Base-by-base conservation (phyloP, 2,797 vertebrate species). In the Cirrhinus mrigala region DNA sequence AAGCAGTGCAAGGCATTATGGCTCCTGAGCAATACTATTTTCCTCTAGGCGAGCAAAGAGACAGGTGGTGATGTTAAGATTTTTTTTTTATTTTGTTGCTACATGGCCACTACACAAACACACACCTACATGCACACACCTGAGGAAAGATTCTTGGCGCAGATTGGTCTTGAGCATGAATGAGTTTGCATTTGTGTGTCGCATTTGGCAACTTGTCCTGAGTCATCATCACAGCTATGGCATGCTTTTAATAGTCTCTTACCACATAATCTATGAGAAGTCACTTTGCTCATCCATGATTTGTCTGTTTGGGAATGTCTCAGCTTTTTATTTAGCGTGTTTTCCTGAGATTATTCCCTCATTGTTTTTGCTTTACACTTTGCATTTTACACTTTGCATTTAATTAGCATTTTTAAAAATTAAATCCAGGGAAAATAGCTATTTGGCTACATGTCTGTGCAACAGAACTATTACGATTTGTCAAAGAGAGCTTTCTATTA, bases 41-140 rank as follows among this genome's bases (percentile, higher is more conserved):
- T 79, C 18, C 18, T 33, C 20, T 37, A 22, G 46, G 24, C 2
- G 2, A 86, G 82, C 64, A 50, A 4, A 87, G 85, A 85, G 58
- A 83, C 58, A 82, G 52, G 22, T 87, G 83, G 70, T 85, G 68
- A 70, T 71, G 75, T 79, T 79, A 50, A 80, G 46, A 24, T 74
- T 64, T 50, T 66, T 79, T 33, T 29, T 66, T 33, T 66, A 16
- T 29, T 52, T 54, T 44, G 5, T 79, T 22, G 33, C 33, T 48
- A 81, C 22, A 76, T 29, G 16, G 15, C 14, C 60, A 14, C 50
- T 15, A 40, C 14, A 33, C 40, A 48, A 52, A 48, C 48, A 48
- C 29, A 24, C 52, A 29, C 40, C 40, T 18, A 15, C 12, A 22
- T n/a, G 14, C 48, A 52, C 48, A 71, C 75, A 83, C 81, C 24